Percentiles rank a stretch among this genome's conserved stretches.
These are phyloP conservation scores for Pandemis cinnamomeana DNA, from an alignment of 2,888 invertebrate genomes.

Conservation along the genomic window DNA sequence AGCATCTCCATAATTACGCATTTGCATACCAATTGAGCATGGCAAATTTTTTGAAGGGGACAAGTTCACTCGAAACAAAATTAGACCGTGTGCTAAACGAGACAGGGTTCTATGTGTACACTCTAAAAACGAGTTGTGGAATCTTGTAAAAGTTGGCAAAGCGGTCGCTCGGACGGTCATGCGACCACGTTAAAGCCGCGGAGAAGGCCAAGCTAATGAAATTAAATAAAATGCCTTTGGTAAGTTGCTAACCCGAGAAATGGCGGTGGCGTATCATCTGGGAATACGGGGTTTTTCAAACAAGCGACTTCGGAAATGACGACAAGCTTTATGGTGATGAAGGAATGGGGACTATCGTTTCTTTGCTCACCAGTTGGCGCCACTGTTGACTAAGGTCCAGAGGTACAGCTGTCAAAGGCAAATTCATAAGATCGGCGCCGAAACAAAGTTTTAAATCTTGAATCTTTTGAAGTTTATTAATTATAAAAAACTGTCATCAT, in stretches of 20 bases:
- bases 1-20: neutral
- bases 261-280: neutral
- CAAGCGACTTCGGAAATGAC: neutral
- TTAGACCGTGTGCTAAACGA: neutral
- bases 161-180: neutral
- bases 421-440: too few relatives aligned
- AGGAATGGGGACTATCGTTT: neutral
- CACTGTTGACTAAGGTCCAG: too few relatives aligned
- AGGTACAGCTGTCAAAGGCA: too few relatives aligned
- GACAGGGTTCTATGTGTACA: neutral
- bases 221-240: slow-evolving; percentile 4
- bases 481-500: too few relatives aligned
- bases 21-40: slow-evolving; percentile 8
- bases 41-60: neutral
- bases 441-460: too few relatives aligned
- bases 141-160: neutral
- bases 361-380: too few relatives aligned
- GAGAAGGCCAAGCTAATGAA: neutral
- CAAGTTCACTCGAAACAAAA: neutral
- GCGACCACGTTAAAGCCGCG: neutral
- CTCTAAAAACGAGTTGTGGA: neutral
- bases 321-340: neutral
- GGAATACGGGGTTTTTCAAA: neutral
- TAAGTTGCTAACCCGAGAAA: slow-evolving; percentile 3
- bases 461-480: too few relatives aligned